Base-by-base conservation (phyloP, 2,797 vertebrate species). In the Leptatherina wallacei region DNA sequence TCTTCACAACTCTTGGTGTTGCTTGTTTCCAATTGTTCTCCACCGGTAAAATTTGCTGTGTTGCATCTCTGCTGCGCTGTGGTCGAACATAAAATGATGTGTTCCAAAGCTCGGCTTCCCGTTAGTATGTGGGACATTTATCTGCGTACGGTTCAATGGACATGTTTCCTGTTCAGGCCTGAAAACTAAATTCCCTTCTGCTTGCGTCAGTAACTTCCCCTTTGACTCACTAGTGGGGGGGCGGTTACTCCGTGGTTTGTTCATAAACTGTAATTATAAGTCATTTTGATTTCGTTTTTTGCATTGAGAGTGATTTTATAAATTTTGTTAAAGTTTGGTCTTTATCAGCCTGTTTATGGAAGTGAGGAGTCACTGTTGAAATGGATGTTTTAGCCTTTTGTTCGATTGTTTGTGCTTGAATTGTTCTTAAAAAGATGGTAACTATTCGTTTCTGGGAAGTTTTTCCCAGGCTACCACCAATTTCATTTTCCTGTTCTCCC, bases 161-260 rank as follows among this genome's bases (percentile, higher is more conserved):
- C 77, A 59, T 5, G 18, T 83, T 93, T 93, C 92, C 91, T 92
- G 90, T 69, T 67, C 12, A 4, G 71, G 70, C 87, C 77, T 76
- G 61, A 72, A 85, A 81, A 77, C 74, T 68, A 55, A 89, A 89
- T 89, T 86, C 88, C 82, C 78, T 0, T 67, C 57, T 78, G 71
- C 13, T 69, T 89, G 67, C 29, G 68, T 84, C 80, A 89, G 64
- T 77, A 22, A 67, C 75, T 40, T 59, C 70, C 73, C 75, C 60
- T 68, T 47, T 89, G 84, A 90, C 76, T 91, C 86, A 86, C 66
- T 42, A 36, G 59, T 61, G 24, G 64, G 44, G 72, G 32, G 63
- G 71, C 44, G 47, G 24, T 55, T 27, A 18, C 30, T 30, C 27
- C n/a, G 10, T 55, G 35, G 49, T 57, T 81, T 70, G 20, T 61